Evolutionary conservation across 1,140 invertebrate genomes (phyloP), one percentile per base, ranked within the genome.

Genomic region (Sarcophaga peregrina): DNA sequence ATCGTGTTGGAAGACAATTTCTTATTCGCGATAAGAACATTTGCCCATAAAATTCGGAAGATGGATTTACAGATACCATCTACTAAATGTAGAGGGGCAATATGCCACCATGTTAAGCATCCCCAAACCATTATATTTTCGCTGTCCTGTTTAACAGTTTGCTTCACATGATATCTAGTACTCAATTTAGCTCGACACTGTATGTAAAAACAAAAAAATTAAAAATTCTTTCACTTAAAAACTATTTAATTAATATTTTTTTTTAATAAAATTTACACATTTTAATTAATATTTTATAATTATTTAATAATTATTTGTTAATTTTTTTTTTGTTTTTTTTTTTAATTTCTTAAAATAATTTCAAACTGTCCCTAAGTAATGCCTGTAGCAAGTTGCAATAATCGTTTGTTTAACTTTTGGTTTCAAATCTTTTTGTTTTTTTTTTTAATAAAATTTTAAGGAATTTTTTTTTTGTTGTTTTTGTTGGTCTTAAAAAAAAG

Each of bases 361-460:
- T 50, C 17, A 78, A 50, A 78, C 62, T 78, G 52, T 78, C 75
- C 75, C 75, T 78, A 78, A 78, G 9, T 78, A 52, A 78, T 78
- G 78, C 72, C 82, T 84, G 83, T 48, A 83, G 76, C 82, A 81
- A 37, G 83, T 83, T 81, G 37, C 37, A 47, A 80, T 83, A 15
- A 78, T 48, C 58, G 62, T 68, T 68, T 17, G 62, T 20, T 20
- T 68, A 37, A 37, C 25, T 11, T 47, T 76, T 10, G 37, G 15
- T 75, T 75, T 75, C 6, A 46, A 50, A 52, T 11, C 25, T 74
- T 17, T 80, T 80, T 17, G n/a, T 54, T 50, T 20, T 80, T 37
- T 37, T 37, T 37, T 37, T 37, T 37, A 37, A 37, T 37, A 37
- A 37, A 54, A 54, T 68, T 80, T 68, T 81, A 62, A 81, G 52